These are phyloP conservation scores for Cebus imitator DNA, from an alignment of 2,113 vertebrate genomes.

Conservation along the genomic window DNA sequence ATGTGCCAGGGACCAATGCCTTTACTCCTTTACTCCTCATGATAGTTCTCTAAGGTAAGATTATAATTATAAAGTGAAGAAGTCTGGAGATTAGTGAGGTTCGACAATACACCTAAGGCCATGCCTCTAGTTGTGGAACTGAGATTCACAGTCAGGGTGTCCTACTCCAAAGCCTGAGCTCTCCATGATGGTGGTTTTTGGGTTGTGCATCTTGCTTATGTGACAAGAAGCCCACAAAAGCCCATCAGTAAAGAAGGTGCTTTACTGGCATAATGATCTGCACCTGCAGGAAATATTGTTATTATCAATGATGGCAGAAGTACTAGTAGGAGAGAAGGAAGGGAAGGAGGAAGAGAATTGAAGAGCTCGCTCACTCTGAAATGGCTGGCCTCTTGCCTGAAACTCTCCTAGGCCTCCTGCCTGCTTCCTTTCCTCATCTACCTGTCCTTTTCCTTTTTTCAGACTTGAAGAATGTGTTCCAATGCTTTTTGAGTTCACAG, in stretches of 20 bases:
- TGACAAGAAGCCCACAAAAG: background rate
- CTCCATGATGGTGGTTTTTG: background rate
- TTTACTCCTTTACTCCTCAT: background rate
- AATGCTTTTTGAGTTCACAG: background rate
- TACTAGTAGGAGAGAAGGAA: background rate
- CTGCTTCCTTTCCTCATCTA: background rate
- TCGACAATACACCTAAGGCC: background rate
- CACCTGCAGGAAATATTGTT: background rate
- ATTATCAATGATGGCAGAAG: background rate
- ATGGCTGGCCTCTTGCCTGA: fast-evolving
- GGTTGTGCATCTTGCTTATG: fast-evolving
- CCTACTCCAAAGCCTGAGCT: background rate
- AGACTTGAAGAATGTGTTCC: background rate
- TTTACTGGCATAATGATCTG: background rate
- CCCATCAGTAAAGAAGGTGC: background rate
- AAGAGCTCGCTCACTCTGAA: background rate
- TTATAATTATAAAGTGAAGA: background rate
- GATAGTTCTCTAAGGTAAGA: background rate
- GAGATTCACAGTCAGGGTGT: background rate
- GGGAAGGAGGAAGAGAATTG: too few species aligned
- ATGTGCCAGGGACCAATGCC: background rate
- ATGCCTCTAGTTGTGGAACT: background rate
- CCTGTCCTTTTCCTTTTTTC: background rate
- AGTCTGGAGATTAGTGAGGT: background rate
- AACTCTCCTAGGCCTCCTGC: background rate